A percentile compares a stretch with the other conserved stretches of the same genome.
These are phyloP conservation scores for Microtus ochrogaster DNA, from an alignment of 2,113 vertebrate species.

Conservation along the genomic window DNA sequence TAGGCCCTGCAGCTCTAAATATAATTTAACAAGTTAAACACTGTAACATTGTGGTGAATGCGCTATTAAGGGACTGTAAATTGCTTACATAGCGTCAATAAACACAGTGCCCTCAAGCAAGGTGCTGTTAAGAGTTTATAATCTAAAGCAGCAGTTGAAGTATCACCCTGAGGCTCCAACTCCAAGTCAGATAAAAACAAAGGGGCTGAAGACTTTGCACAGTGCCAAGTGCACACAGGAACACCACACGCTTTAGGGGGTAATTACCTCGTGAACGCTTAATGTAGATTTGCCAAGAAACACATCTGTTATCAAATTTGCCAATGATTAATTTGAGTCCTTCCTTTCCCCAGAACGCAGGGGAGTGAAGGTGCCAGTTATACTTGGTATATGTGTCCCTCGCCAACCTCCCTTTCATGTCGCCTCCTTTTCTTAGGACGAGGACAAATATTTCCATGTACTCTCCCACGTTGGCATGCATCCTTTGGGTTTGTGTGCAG, in stretches of 20 bases:
- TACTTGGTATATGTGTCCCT: neutral
- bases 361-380: neutral
- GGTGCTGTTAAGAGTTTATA: conserved; percentile 83
- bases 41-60: conserved; percentile 83
- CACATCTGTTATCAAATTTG: conserved; percentile 78
- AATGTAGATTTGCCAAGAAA: conserved; percentile 69
- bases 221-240: conserved; percentile 61
- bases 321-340: conserved; percentile 71
- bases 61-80: conserved; percentile 85
- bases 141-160: conserved; percentile 86
- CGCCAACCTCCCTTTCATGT: neutral
- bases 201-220: conserved; percentile 58
- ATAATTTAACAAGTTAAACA: conserved; percentile 86
- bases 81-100: conserved; percentile 85
- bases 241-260: conserved; percentile 67
- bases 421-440: conserved; percentile 14
- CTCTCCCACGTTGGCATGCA: neutral
- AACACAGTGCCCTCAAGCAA: conserved; percentile 82
- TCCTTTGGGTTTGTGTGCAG: neutral
- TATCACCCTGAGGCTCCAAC: conserved; percentile 79
- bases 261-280: conserved; percentile 68
- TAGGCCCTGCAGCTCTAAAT: conserved; percentile 85
- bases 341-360: conserved; percentile 63
- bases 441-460: neutral
- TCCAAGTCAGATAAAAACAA: conserved; percentile 85